A percentile compares a stretch with the other conserved stretches of the same genome.
phyloP scores from a whole-genome alignment of 1,140 invertebrate species.

The Acromyrmex charruanus region DNA sequence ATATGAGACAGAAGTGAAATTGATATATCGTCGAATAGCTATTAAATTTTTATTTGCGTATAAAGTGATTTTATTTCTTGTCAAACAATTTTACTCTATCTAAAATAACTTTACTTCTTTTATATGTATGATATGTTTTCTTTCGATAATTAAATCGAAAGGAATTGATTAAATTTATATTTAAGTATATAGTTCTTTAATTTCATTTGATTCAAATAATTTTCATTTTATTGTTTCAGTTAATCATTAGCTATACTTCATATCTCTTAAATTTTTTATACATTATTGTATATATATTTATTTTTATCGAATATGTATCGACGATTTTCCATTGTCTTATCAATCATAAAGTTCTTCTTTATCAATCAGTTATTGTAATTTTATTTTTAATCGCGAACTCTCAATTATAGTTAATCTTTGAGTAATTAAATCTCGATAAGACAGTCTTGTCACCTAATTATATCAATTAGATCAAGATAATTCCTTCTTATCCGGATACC shows the following conservation, averaged over 20 bases:
- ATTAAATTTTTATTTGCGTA: neutral
- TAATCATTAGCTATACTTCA: neutral
- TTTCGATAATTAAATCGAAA: neutral
- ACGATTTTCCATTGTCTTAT: neutral
- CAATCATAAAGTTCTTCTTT: neutral
- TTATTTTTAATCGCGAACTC: neutral
- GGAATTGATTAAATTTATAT: neutral
- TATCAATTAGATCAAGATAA: constrained; percentile 1
- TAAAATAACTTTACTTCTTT: neutral
- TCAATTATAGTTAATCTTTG: neutral
- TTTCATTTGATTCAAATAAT: neutral
- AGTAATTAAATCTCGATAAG: constrained; percentile 13
- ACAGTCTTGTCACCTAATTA: neutral
- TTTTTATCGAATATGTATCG: neutral
- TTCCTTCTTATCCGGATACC: neutral
- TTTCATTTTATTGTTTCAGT: constrained; percentile 3
- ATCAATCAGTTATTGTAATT: neutral
- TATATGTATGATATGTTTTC: neutral
- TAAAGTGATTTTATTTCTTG: neutral
- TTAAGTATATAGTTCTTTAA: neutral
- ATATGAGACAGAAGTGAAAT: neutral
- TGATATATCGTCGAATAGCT: neutral
- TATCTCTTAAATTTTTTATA: neutral
- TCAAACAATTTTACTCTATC: neutral
- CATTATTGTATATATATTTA: neutral